These are phyloP conservation scores for Drosophila mayaguana DNA, from an alignment of 2,888 invertebrate species.

Conservation along the genomic window DNA sequence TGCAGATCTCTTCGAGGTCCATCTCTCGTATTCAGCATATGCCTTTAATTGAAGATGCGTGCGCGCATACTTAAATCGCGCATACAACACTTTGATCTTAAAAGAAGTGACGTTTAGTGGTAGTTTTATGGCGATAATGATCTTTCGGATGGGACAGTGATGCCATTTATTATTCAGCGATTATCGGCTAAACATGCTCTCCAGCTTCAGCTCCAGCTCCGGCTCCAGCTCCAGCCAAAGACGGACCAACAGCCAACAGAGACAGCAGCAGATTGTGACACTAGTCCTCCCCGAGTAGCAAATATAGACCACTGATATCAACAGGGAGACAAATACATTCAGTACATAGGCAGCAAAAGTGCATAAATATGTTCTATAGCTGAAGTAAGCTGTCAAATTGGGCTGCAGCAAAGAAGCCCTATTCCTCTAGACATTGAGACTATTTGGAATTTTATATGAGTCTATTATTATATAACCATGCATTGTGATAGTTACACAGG, in stretches of 20 bases:
- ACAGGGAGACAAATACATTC: not conserved
- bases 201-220: slow-evolving; percentile 1
- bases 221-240: slow-evolving; percentile 10
- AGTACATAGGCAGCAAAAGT: not conserved
- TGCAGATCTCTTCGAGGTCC: slow-evolving; percentile 18
- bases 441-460: not conserved
- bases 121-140: slow-evolving; percentile 83
- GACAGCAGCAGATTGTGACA: slow-evolving; percentile 37
- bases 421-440: not conserved
- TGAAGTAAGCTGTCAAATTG: not conserved
- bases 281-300: slow-evolving; percentile 9
- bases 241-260: slow-evolving; percentile 15
- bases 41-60: slow-evolving; percentile 82
- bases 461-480: not conserved
- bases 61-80: slow-evolving; percentile 82
- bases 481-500: not conserved
- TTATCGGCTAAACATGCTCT: slow-evolving; percentile 51
- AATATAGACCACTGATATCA: not conserved
- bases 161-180: slow-evolving; percentile 83
- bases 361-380: not conserved
- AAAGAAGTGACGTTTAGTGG: slow-evolving; percentile 85
- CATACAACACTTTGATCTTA: slow-evolving; percentile 84
- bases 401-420: not conserved
- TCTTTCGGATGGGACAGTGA: slow-evolving; percentile 84
- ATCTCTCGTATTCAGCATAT: slow-evolving; percentile 50